Evolutionary conservation across 1,140 invertebrate species (phyloP), one percentile per base, ranked within the genome.

Genomic region (Amyelois transitella): DNA sequence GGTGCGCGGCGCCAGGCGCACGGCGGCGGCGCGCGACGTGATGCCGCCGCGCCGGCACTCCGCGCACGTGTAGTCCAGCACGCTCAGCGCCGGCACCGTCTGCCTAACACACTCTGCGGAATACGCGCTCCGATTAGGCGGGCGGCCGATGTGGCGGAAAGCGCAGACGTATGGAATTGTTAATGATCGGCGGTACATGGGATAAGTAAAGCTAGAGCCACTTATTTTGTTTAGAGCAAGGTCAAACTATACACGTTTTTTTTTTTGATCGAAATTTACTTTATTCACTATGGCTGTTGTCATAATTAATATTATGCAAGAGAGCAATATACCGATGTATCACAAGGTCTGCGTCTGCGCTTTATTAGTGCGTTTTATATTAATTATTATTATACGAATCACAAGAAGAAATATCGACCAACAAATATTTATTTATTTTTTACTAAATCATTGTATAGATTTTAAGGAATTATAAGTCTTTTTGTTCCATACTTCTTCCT

Each of bases 61-160:
- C 32, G 62, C 77, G 77, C 86, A 88, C 69, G 82, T 89, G 78
- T 86, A 86, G 73, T 88, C 80, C 69, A 89, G 62, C 72, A 88
- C 83, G 66, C 81, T 74, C 48, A 88, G 72, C 20, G 44, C 43
- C 58, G 71, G 58, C 67, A 75, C 86, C 67, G 79, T 75, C 67
- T 73, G 76, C 66, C 67, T 87, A 78, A 88, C 88, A 77, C 86
- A 88, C 49, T 88, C 86, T 89, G 77, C 67, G 54, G 51, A 24
- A 54, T n/a, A 61, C 51, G 18, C 6, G n/a, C 10, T 48, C 25
- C 50, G 18, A 12, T 14, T 43, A 52, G 25, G 10, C 32, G 32
- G 10, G 10, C 32, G 32, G 3, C 10, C 32, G 25, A 28, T 10
- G 25, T 10, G 25, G 25, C 25, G 25, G n/a, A n/a, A n/a, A n/a